Evolutionary conservation across 2,113 vertebrate genomes (phyloP), one percentile per base, ranked within the genome.

Genomic region (Apodemus speciosus): DNA sequence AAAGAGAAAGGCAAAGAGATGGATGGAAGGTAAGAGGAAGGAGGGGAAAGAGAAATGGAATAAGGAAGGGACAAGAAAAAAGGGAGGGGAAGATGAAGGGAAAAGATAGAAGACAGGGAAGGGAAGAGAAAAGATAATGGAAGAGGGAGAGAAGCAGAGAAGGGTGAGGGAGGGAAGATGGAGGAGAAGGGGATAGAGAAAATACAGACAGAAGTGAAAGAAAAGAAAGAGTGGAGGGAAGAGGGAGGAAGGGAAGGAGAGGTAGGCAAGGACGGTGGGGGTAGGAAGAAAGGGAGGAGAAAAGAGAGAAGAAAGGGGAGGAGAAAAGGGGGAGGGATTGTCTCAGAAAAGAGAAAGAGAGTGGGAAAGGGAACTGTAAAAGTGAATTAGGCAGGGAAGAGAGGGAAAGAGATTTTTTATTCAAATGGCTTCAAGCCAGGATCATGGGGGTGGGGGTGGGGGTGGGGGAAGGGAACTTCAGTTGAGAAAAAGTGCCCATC

Each of bases 261-360:
- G n/a, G 35, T 62, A 62, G 60, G 60, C 60, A 62, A 27, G 25
- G 25, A 62, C 10, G 11, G 60, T 62, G 60, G 60, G 60, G 9
- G 60, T 27, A 25, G 25, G 60, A 15, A 60, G 27, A 30, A 49
- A n/a, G n/a, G n/a, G n/a, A n/a, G n/a, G n/a, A n/a, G n/a, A n/a
- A n/a, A 18, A 2, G 46, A 35, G 21, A 3, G 6, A 4, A 30
- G n/a, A n/a, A 1, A 6, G 13, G 25, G 3, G 8, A 10, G 27
- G 14, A 32, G 4, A 46, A 27, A 6, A 3, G 23, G 16, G 43
- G 6, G 13, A 0, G 75, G 15, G 25, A 7, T 8, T 38, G 35
- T n/a, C 15, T 2, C 20, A 20, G 43, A 6, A 16, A 32, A 30
- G 15, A 35, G 16, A 35, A 79, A 18, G 6, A 23, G 6, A 25